Conservation (phyloP, 2,797 vertebrate species). For the Hafferia zeledoni region DNA sequence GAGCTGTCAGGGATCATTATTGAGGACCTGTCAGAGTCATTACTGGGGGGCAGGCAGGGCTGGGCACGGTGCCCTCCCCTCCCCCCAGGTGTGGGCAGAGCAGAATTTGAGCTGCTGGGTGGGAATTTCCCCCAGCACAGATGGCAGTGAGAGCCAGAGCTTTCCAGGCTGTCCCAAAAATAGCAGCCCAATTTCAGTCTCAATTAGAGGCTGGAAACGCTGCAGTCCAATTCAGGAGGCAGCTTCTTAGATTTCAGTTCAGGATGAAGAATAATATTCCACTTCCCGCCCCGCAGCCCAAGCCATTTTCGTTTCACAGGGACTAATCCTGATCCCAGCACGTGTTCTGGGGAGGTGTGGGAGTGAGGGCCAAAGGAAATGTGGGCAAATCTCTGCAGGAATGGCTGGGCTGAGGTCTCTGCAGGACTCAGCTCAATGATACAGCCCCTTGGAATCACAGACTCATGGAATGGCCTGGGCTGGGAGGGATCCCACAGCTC, state of each 20-base stretch:
- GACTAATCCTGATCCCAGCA: not conserved
- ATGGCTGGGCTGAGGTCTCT: not conserved
- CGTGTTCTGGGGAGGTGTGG: not conserved
- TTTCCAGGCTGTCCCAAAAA: constrained; percentile 32
- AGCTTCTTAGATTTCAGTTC: constrained; percentile 35
- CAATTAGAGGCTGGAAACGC: not conserved
- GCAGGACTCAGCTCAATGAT: not conserved
- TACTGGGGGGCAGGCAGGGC: constrained; percentile 38
- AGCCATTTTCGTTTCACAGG: not conserved
- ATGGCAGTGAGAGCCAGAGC: not conserved
- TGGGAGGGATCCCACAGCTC: not conserved
- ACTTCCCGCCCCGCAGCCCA: not conserved
- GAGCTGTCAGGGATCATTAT: constrained; percentile 39
- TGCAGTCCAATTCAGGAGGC: constrained; percentile 31
- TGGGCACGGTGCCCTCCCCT: constrained; percentile 8
- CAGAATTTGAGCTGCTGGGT: constrained; percentile 60
- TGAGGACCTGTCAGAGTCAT: constrained; percentile 7
- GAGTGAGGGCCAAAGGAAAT: not conserved
- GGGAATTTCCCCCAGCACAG: constrained; percentile 53
- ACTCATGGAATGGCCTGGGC: not conserved
- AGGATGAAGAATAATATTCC: constrained; percentile 40
- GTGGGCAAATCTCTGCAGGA: not conserved
- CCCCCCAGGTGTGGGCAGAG: not conserved
- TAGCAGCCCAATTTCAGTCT: constrained; percentile 16
- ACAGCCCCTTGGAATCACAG: not conserved